Evolutionary conservation across 2,113 vertebrate genomes (phyloP).

Genomic region (Gymnobelideus leadbeateri): DNA sequence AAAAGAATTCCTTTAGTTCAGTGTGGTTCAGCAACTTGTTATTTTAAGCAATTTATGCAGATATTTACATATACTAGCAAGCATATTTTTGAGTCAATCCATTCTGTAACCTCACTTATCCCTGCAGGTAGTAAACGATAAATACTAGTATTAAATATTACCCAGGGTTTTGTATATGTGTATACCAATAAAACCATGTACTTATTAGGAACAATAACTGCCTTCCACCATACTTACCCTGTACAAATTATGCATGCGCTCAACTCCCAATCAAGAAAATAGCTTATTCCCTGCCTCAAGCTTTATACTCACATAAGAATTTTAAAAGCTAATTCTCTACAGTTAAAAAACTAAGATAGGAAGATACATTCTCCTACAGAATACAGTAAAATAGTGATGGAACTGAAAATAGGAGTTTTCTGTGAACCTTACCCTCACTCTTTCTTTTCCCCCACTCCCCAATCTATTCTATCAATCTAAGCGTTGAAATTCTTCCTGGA

Average conservation of each 20-base stretch:
- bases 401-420: background rate
- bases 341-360: background rate
- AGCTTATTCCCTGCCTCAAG: conserved; percentile 26
- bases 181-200: conserved; percentile 50
- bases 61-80: conserved; percentile 70
- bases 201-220: conserved; percentile 52
- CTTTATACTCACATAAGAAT: conserved; percentile 27
- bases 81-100: conserved; percentile 52
- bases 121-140: conserved; percentile 65
- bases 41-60: conserved; percentile 70
- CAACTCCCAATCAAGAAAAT: conserved; percentile 59
- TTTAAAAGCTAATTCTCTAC: conserved; percentile 20
- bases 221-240: conserved; percentile 54
- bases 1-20: conserved; percentile 50
- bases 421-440: background rate
- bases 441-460: background rate
- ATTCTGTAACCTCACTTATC: conserved; percentile 67
- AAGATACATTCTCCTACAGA: background rate
- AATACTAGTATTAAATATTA: conserved; percentile 54
- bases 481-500: background rate
- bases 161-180: conserved; percentile 41
- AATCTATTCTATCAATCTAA: conserved; percentile 12
- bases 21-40: conserved; percentile 66
- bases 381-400: background rate
- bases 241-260: conserved; percentile 65